phyloP scores from a whole-genome alignment of 2,113 vertebrate genomes.

The Lethenteron camtschaticum region DNA sequence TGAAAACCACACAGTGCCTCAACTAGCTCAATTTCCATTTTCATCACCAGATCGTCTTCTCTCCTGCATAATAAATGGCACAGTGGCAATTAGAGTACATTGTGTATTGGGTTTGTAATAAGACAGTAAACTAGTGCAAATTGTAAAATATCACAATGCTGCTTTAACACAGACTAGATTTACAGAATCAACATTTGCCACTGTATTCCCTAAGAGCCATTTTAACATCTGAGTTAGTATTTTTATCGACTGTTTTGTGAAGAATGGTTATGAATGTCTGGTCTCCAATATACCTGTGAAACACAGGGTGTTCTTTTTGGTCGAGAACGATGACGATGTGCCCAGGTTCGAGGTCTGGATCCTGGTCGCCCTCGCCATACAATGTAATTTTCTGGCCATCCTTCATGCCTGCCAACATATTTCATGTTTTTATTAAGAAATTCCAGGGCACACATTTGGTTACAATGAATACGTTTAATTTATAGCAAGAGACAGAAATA shows the following conservation, averaged over 20 bases:
- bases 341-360: constrained; percentile 18
- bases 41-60: constrained; percentile 14
- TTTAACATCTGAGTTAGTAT: too few relatives aligned
- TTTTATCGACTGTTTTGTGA: too few relatives aligned
- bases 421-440: background rate
- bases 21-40: constrained; percentile 19
- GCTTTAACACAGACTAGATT: too few relatives aligned
- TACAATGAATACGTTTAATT: background rate
- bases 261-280: too few relatives aligned
- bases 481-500: background rate
- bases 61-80: constrained; percentile 10
- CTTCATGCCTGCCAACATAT: constrained; percentile 17
- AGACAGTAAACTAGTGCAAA: too few relatives aligned
- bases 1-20: constrained; percentile 22
- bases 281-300: constrained; percentile 13
- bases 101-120: too few relatives aligned
- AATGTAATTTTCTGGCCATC: constrained; percentile 24
- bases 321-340: constrained; percentile 21
- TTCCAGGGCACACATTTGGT: background rate
- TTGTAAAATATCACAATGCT: too few relatives aligned
- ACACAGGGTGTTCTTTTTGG: constrained; percentile 21
- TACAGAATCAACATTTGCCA: too few relatives aligned
- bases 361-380: constrained; percentile 24
- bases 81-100: too few relatives aligned
- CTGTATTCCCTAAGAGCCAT: too few relatives aligned